Evolutionary conservation across 2,113 vertebrate genomes (phyloP).

Genomic region (Sminthopsis crassicaudata): DNA sequence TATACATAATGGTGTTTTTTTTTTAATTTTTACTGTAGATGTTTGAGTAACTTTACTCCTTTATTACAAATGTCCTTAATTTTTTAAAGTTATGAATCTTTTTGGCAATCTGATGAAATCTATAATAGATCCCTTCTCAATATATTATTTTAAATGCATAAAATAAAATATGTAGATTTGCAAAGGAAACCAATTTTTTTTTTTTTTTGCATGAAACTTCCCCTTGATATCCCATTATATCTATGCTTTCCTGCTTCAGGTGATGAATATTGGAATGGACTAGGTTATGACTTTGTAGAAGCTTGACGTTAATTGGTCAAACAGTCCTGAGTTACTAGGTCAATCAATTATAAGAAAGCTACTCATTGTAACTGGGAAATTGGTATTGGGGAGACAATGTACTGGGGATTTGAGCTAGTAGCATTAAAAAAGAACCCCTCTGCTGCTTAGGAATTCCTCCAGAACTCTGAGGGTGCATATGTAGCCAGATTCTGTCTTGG

Average conservation of each 20-base stretch:
- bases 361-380: neutral
- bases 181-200: too few relatives aligned
- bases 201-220: too few relatives aligned
- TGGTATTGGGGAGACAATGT: neutral
- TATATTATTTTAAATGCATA: too few relatives aligned
- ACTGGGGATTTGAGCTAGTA: neutral
- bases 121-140: too few relatives aligned
- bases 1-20: neutral
- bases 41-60: neutral
- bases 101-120: too few relatives aligned
- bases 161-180: too few relatives aligned
- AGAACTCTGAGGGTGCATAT: neutral
- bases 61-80: too few relatives aligned
- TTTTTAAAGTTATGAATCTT: too few relatives aligned
- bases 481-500: neutral
- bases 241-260: too few relatives aligned
- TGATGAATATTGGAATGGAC: too few relatives aligned
- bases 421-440: neutral
- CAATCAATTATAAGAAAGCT: neutral
- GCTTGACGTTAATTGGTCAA: neutral
- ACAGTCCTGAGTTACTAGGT: neutral
- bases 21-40: neutral
- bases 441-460: neutral
- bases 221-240: too few relatives aligned
- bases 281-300: neutral